Percentiles rank a stretch among this genome's conserved stretches.
Conservation (phyloP, 2,888 invertebrate genomes). For the Desoria tigrina region DNA sequence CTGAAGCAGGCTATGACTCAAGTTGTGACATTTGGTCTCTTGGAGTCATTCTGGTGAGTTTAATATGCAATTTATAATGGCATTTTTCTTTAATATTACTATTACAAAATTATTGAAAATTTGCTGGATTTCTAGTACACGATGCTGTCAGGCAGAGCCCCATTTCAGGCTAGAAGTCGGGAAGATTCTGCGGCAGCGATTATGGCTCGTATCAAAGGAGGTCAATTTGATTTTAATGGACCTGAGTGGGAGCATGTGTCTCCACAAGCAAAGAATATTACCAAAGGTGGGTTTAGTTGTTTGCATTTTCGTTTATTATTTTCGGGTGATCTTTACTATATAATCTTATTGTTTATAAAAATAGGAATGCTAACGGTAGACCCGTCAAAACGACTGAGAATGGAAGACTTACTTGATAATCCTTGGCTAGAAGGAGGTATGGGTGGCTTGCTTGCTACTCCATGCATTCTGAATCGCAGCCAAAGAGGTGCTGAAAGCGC, state of each 20-base stretch:
- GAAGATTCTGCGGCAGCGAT: conserved; percentile 74
- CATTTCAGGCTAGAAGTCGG: conserved; percentile 73
- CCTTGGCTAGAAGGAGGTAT: conserved; percentile 65
- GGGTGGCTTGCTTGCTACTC: conserved; percentile 61
- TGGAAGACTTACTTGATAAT: conserved; percentile 68
- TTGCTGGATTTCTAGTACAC: conserved; percentile 64
- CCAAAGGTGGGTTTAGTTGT: conserved; percentile 59
- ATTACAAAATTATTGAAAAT: conserved; percentile 4
- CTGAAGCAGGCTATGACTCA: conserved; percentile 71
- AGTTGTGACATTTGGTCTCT: conserved; percentile 95
- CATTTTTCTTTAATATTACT: conserved; percentile 2
- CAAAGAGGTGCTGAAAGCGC: conserved; percentile 60
- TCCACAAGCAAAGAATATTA: conserved; percentile 71
- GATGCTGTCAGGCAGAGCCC: conserved; percentile 82
- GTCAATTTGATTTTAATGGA: conserved; percentile 75
- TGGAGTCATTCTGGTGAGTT: conserved; percentile 80
- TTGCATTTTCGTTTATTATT: conserved; percentile 10
- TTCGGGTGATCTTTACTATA: neutral
- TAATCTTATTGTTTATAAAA: neutral
- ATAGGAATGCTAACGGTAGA: conserved; percentile 76
- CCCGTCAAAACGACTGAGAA: conserved; percentile 69
- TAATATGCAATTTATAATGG: conserved; percentile 19
- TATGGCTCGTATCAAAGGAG: conserved; percentile 76
- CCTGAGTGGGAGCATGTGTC: conserved; percentile 74
- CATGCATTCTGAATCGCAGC: conserved; percentile 61